Percentiles rank a stretch among this genome's conserved stretches.
Conservation (phyloP, 2,797 vertebrate species). For the Neosalanx taihuensis region DNA sequence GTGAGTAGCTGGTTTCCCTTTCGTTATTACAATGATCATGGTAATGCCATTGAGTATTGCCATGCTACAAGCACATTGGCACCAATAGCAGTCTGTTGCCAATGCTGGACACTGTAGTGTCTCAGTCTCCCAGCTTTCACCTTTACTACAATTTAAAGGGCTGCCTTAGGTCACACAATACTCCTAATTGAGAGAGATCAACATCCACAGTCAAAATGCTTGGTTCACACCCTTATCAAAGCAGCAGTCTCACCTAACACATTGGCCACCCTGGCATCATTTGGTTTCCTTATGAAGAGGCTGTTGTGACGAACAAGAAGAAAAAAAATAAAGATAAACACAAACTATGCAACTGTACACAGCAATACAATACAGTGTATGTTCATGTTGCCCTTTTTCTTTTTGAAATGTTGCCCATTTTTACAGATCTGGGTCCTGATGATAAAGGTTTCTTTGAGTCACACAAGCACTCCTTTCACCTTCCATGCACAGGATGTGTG, state of each 20-base stretch:
- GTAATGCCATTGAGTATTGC: neutral
- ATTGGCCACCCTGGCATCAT: neutral
- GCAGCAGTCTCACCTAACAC: neutral
- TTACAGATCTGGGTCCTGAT: constrained; percentile 34
- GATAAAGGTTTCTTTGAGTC: neutral
- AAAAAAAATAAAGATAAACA: constrained; percentile 16
- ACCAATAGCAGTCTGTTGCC: neutral
- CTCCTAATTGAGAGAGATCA: neutral
- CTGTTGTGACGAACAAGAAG: neutral
- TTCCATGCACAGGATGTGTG: constrained; percentile 27
- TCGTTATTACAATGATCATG: neutral
- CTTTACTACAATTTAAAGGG: neutral
- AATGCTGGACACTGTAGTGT: neutral
- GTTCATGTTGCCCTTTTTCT: neutral
- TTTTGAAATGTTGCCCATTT: neutral
- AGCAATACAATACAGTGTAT: constrained; percentile 7
- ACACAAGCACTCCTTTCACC: constrained; percentile 40
- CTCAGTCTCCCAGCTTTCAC: constrained; percentile 24
- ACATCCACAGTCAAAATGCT: neutral
- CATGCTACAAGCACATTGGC: constrained; percentile 1
- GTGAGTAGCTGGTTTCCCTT: neutral
- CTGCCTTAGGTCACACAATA: neutral
- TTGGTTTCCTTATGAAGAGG: neutral
- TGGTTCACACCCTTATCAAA: neutral
- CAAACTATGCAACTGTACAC: constrained; percentile 6